Percentiles rank a stretch among this genome's conserved stretches.
phyloP scores from a whole-genome alignment of 2,113 vertebrate species.

The Nyctibius bracteatus region DNA sequence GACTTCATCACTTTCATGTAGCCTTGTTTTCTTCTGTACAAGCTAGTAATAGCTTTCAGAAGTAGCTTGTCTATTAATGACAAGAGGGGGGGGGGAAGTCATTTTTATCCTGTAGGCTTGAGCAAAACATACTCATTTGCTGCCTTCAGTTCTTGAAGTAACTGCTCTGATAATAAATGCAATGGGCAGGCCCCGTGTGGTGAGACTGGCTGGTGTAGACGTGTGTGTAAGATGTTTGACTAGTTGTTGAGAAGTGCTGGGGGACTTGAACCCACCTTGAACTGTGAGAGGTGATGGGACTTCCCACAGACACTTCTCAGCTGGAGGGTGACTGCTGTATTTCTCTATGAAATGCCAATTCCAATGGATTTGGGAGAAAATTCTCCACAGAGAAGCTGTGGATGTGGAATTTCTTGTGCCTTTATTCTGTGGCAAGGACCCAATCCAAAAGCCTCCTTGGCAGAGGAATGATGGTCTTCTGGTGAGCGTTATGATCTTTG shows the following conservation, averaged over 20 bases:
- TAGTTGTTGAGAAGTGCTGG: neutral
- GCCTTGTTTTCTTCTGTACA: neutral
- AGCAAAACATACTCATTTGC: neutral
- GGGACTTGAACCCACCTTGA: neutral
- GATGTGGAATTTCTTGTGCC: neutral
- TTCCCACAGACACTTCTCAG: neutral
- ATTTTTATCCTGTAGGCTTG: neutral
- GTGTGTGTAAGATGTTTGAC: neutral
- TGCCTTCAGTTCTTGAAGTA: neutral
- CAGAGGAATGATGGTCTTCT: neutral
- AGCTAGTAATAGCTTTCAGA: neutral
- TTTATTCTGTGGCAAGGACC: neutral
- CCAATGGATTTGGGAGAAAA: neutral
- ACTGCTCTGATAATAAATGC: neutral
- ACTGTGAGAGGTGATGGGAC: neutral
- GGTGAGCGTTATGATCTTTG: neutral
- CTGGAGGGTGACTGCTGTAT: neutral
- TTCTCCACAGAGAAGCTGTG: neutral
- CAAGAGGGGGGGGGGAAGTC: accelerated
- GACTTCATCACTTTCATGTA: neutral
- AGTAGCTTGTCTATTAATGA: neutral
- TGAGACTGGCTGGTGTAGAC: neutral
- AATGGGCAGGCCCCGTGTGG: neutral
- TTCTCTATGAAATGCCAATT: neutral
- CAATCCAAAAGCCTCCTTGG: neutral